These are phyloP conservation scores for Formica exsecta DNA, from an alignment of 1,140 invertebrate genomes.

Conservation along the genomic window DNA sequence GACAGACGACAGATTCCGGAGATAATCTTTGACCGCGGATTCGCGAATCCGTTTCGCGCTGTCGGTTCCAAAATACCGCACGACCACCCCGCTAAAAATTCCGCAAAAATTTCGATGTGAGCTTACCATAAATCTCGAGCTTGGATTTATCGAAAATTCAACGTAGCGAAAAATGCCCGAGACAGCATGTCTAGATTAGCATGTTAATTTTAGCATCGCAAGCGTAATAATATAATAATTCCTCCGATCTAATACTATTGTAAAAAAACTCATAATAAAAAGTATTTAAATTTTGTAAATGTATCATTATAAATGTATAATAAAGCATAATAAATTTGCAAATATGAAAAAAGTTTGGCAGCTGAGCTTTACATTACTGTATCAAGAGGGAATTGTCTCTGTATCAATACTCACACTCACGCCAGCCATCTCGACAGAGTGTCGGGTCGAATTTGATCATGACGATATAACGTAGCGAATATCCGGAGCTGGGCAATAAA, in stretches of 20 bases:
- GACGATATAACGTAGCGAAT: constrained; percentile 53
- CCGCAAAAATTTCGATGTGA: background rate
- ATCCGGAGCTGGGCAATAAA: constrained; percentile 55
- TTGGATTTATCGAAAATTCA: background rate
- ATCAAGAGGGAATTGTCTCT: constrained; percentile 23
- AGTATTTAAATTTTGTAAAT: background rate
- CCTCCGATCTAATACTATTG: background rate
- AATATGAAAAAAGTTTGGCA: background rate
- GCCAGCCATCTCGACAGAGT: background rate
- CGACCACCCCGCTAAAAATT: background rate
- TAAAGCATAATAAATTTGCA: background rate
- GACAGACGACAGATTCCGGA: constrained; percentile 70
- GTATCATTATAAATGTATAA: background rate
- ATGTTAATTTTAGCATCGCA: background rate
- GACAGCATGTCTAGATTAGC: background rate
- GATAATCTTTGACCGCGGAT: constrained; percentile 74
- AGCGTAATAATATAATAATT: background rate
- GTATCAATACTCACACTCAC: constrained; percentile 16
- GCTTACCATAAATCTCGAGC: background rate
- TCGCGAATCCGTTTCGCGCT: constrained; percentile 64
- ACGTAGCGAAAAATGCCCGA: background rate
- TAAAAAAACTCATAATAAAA: background rate
- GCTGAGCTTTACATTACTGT: background rate
- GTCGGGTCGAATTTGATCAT: constrained; percentile 56
- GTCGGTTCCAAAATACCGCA: constrained; percentile 27